Evolutionary conservation across 1,140 invertebrate species (phyloP), one percentile per base, ranked within the genome.

Genomic region (Diachasmimorpha longicaudata): DNA sequence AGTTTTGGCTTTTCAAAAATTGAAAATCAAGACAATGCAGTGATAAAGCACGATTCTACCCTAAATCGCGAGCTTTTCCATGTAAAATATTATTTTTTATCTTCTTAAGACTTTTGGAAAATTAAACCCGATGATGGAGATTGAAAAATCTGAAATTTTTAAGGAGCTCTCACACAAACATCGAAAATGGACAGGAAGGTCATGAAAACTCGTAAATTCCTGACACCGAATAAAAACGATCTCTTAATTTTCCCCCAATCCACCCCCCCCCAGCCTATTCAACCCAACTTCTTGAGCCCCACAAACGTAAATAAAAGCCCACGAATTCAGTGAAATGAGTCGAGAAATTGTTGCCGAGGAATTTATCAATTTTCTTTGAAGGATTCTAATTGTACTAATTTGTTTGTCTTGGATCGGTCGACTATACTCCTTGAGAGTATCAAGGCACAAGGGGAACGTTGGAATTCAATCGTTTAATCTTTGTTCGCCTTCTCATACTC

Each of bases 301-400:
- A 42, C 19, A 67, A 48, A 68, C 25, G 25, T 11, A 44, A 16
- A 42, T 31, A 69, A 79, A 21, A 37, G 23, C 63, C 52, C 63
- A 75, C 25, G 19, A 68, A 73, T 44, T 77, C 68, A 55, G 74
- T 88, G 87, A 89, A 89, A 89, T 88, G 88, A 88, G 84, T 87
- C 87, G 87, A 81, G 86, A 89, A 89, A 88, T 89, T 88, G 88
- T 88, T 87, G 85, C 85, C 76, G 81, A 83, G 88, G 87, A 89
- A 89, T 89, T 88, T 88, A 88, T 89, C 88, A 88, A 88, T 88
- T 89, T 89, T 88, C 87, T 88, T 89, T 88, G 87, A 87, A 84
- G 85, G 83, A 85, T 85, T 89, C 85, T 88, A 89, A 88, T 89
- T 89, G 87, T 86, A 88, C 86, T 89, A 89, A 88, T 89, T 89